Evolutionary conservation across 2,888 invertebrate genomes (phyloP).

Genomic region (Leptopilina myrica): DNA sequence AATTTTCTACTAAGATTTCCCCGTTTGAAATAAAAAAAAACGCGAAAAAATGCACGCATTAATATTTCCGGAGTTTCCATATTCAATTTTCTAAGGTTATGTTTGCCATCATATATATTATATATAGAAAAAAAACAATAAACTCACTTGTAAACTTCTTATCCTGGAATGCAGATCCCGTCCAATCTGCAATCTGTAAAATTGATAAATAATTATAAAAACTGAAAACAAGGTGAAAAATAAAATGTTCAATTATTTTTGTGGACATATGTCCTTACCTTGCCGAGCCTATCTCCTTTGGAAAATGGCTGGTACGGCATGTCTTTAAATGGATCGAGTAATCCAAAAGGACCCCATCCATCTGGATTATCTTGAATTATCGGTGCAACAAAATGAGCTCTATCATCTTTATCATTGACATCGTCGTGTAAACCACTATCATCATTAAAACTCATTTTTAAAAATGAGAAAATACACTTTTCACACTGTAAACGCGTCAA

Average conservation of each 20-base stretch:
- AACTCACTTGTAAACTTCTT: constrained; percentile 93
- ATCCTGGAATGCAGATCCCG: constrained; percentile 93
- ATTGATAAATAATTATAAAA: constrained; percentile 48
- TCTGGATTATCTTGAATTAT: constrained; percentile 89
- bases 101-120: not conserved
- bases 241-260: not conserved
- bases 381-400: constrained; percentile 84
- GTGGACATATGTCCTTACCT: constrained; percentile 80
- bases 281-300: constrained; percentile 98
- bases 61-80: not conserved
- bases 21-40: not conserved
- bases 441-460: constrained; percentile 42
- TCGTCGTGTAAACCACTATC: constrained; percentile 35
- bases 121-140: not conserved
- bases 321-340: constrained; percentile 95
- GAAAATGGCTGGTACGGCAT: constrained; percentile 99
- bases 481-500: not conserved
- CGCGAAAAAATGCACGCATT: not conserved
- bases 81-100: constrained; percentile 30
- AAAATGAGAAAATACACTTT: not conserved
- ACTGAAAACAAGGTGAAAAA: not conserved
- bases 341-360: constrained; percentile 98
- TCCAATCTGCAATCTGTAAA: constrained; percentile 94
- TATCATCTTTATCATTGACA: constrained; percentile 75
- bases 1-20: not conserved